These are phyloP conservation scores for Mus musculus DNA, from an alignment of 2,113 vertebrate genomes.

Conservation along the genomic window GRCm39 chr3:78977001-78977500, in stretches of 20 bases:
- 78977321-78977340: constrained; percentile 92
- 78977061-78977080: neutral
- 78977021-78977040: neutral
- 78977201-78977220: neutral
- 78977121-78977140: neutral
- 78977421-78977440: constrained; percentile 98
- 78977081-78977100: neutral
- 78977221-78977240: neutral
- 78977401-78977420: constrained; percentile 88
- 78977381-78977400: constrained; percentile 95
- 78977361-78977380: constrained; percentile 92
- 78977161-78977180: neutral
- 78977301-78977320: constrained; percentile 96
- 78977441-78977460: constrained; percentile 98
- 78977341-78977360: constrained; percentile 90
- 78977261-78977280: neutral
- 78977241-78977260: neutral
- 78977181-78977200: too few relatives aligned
- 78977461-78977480: constrained; percentile 98
- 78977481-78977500: constrained; percentile 94
- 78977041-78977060: neutral
- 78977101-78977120: neutral
- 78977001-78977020: too few relatives aligned
- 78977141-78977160: neutral
- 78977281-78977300: constrained; percentile 89